Evolutionary conservation across 2,888 invertebrate genomes (phyloP).

Genomic region (Calliopum simillimum): DNA sequence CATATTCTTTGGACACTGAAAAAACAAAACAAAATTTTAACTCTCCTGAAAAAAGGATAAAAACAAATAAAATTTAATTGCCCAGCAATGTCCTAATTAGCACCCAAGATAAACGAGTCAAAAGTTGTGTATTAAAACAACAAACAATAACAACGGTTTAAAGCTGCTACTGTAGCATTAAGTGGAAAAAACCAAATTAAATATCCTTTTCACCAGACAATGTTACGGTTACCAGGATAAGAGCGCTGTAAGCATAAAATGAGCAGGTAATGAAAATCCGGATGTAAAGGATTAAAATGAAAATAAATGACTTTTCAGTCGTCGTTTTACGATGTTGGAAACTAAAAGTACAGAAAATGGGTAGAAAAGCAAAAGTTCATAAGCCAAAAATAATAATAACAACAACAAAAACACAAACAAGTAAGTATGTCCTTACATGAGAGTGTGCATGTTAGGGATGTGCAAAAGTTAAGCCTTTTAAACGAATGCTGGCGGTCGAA

Average conservation of each 20-base stretch:
- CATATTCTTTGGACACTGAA: too few relatives aligned
- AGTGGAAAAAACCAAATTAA: too few relatives aligned
- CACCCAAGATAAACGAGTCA: slow-evolving; percentile 35
- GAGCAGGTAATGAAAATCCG: slow-evolving; percentile 42
- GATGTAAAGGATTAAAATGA: slow-evolving; percentile 45
- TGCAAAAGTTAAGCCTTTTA: too few relatives aligned
- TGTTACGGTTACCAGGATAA: too few relatives aligned
- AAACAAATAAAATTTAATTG: slow-evolving; percentile 41
- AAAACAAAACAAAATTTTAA: too few relatives aligned
- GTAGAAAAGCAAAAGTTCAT: neutral
- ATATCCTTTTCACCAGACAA: too few relatives aligned
- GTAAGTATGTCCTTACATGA: neutral
- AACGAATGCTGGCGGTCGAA: too few relatives aligned
- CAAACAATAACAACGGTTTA: too few relatives aligned
- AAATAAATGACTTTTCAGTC: slow-evolving; percentile 42
- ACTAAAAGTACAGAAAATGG: neutral
- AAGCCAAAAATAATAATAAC: slow-evolving; percentile 5
- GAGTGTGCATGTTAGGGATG: neutral
- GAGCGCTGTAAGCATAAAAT: slow-evolving; percentile 19
- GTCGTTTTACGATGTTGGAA: neutral
- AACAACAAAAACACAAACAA: neutral
- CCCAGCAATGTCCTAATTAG: slow-evolving; percentile 42
- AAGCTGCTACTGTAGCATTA: too few relatives aligned
- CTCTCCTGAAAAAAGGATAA: slow-evolving; percentile 17
- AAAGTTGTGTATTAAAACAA: neutral